Evolutionary conservation across 2,888 invertebrate genomes (phyloP).

Genomic region (Troides helena): DNA sequence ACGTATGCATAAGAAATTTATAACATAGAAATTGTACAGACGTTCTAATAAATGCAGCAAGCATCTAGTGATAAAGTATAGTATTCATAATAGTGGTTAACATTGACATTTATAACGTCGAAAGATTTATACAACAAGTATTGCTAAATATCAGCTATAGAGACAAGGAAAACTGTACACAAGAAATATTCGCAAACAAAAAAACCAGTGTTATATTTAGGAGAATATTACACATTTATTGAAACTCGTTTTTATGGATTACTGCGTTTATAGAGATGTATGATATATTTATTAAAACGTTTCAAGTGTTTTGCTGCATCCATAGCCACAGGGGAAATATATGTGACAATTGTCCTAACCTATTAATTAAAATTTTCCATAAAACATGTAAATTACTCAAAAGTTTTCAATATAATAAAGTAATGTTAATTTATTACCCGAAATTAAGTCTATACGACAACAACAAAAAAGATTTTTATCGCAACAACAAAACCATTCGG

Average conservation of each 20-base stretch:
- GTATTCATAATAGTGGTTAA: conserved; percentile 3
- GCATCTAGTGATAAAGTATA: neutral
- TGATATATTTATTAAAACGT: too few species aligned
- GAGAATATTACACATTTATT: too few species aligned
- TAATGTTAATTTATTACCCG: too few species aligned
- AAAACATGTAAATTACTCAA: too few species aligned
- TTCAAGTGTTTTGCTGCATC: too few species aligned
- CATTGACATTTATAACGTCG: conserved; percentile 15
- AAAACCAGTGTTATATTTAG: too few species aligned
- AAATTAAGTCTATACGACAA: neutral
- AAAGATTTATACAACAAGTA: conserved; percentile 5
- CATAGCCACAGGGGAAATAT: too few species aligned
- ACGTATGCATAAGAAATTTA: neutral
- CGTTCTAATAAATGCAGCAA: conserved; percentile 9
- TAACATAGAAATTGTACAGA: neutral
- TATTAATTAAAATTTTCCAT: too few species aligned
- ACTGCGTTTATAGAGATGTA: too few species aligned
- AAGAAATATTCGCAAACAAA: neutral
- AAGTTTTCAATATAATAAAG: too few species aligned
- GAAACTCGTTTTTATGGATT: too few species aligned
- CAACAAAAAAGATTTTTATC: neutral
- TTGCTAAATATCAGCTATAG: neutral
- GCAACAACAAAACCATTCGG: conserved; percentile 18
- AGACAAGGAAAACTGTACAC: neutral
- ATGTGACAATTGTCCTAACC: too few species aligned